Conservation (phyloP, 2,888 invertebrate genomes). For the Eubasilissa splendida region DNA sequence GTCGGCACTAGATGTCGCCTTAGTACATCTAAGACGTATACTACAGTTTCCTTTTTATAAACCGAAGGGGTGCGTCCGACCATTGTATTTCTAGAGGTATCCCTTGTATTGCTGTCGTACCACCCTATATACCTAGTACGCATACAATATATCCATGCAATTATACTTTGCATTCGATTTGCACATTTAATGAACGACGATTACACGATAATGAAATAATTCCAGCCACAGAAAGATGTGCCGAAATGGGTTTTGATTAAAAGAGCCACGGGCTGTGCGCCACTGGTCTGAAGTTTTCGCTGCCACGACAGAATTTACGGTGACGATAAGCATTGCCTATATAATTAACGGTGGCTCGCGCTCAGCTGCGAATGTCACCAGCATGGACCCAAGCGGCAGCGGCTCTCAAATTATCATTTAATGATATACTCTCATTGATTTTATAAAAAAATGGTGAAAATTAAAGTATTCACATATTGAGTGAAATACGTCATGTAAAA, state of each 20-base stretch:
- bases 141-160: not conserved
- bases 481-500: too few species aligned
- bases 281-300: constrained; percentile 16
- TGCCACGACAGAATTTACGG: constrained; percentile 50
- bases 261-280: constrained; percentile 9
- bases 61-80: too few species aligned
- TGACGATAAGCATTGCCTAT: constrained; percentile 51
- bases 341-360: constrained; percentile 53
- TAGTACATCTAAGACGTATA: too few species aligned
- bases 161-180: not conserved
- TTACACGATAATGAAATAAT: constrained; percentile 1
- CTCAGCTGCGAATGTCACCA: constrained; percentile 13
- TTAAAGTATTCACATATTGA: too few species aligned
- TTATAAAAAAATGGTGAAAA: too few species aligned
- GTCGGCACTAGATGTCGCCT: too few species aligned
- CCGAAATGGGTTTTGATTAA: constrained; percentile 35
- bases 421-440: too few species aligned
- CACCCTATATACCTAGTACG: too few species aligned
- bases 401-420: not conserved
- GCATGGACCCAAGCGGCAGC: not conserved
- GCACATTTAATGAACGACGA: not conserved
- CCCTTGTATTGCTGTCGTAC: too few species aligned
- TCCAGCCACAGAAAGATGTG: constrained; percentile 6
- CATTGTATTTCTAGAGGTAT: too few species aligned
- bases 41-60: too few species aligned